These are phyloP conservation scores for Syrista parreyssii DNA, from an alignment of 2,888 invertebrate species.

Conservation along the genomic window DNA sequence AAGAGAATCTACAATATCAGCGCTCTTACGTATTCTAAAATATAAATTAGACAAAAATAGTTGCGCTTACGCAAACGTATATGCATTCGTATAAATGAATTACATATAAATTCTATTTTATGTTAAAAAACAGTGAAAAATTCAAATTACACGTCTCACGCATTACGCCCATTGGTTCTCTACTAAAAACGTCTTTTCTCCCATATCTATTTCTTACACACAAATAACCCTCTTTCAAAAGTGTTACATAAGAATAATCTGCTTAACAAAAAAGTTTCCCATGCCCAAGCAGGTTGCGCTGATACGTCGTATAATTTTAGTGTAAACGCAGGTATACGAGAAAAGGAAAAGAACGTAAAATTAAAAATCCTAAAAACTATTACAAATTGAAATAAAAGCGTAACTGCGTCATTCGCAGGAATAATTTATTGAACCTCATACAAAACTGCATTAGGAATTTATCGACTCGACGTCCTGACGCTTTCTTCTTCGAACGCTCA, in stretches of 20 bases:
- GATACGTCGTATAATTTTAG: not conserved
- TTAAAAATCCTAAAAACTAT: not conserved
- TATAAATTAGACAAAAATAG: no score
- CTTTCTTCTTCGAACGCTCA: not conserved
- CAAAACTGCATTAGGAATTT: not conserved
- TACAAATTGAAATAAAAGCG: not conserved
- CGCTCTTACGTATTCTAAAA: no score
- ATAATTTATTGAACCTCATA: not conserved
- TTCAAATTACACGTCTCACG: not conserved
- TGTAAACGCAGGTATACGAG: not conserved
- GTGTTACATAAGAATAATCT: not conserved
- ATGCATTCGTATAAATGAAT: no score
- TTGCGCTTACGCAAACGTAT: no score
- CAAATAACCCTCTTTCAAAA: not conserved
- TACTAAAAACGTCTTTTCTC: not conserved
- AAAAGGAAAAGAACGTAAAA: not conserved
- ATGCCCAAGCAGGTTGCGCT: not conserved
- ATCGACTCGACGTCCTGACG: not conserved
- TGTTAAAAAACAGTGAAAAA: not conserved
- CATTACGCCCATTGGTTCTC: not conserved
- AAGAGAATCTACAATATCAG: no score
- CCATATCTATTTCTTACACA: not conserved
- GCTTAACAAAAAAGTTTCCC: not conserved
- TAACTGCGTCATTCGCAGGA: not conserved
- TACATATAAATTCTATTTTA: no score